These are phyloP conservation scores for Catharus fuscescens DNA, from an alignment of 2,113 vertebrate species.

Conservation along the genomic window DNA sequence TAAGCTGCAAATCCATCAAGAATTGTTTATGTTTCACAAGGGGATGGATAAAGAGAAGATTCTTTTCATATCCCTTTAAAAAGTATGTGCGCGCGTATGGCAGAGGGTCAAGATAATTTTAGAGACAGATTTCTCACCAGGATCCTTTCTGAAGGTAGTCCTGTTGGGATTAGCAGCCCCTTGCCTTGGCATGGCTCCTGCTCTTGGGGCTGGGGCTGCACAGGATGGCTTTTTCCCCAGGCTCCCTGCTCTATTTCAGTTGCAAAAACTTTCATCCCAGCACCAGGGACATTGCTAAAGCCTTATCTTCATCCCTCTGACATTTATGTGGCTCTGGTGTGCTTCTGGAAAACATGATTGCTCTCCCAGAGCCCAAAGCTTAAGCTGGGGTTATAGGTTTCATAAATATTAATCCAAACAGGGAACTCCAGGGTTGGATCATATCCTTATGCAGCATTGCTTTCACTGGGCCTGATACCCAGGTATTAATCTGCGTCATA, in stretches of 20 bases:
- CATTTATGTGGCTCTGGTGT: background rate
- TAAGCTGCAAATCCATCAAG: conserved; percentile 47
- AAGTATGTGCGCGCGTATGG: accelerated
- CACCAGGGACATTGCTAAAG: background rate
- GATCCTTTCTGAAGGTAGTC: background rate
- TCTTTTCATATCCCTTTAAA: background rate
- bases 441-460: background rate
- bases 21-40: conserved; percentile 46
- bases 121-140: background rate
- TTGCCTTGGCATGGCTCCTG: background rate
- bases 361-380: background rate
- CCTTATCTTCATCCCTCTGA: conserved; percentile 13
- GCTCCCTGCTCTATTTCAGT: background rate
- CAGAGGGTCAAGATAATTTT: conserved; percentile 30
- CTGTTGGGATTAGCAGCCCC: background rate
- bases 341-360: conserved; percentile 12
- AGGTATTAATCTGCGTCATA: background rate
- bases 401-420: background rate
- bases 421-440: background rate
- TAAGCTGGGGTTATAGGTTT: background rate
- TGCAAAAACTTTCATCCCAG: background rate
- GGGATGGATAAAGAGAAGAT: background rate
- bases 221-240: background rate
- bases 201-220: background rate
- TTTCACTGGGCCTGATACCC: background rate